A percentile compares a stretch with the other conserved stretches of the same genome.
phyloP scores from a whole-genome alignment of 23 tunicate species.

The Halocynthia roretzi region DNA sequence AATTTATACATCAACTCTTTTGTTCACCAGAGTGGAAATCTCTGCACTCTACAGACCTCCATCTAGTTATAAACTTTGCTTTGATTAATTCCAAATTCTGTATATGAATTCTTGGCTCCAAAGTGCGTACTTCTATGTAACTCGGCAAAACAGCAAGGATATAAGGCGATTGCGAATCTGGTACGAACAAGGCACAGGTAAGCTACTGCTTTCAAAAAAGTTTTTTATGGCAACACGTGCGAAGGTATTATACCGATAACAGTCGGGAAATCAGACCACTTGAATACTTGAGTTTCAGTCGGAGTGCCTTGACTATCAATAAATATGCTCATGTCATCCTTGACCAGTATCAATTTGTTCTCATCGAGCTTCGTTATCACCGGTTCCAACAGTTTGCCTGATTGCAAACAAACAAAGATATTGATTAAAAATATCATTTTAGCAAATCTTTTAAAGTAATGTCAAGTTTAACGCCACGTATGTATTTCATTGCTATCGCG shows the following conservation, averaged over 20 bases:
- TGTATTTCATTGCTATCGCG: too few relatives aligned
- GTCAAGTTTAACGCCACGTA: too few relatives aligned
- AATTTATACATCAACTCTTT: background rate
- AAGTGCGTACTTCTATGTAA: conserved; percentile 73
- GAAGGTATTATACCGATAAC: conserved; percentile 31
- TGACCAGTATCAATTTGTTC: conserved; percentile 47
- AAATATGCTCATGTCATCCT: conserved; percentile 68
- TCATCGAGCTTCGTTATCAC: conserved; percentile 50
- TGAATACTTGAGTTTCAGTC: conserved; percentile 41
- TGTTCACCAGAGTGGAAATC: background rate
- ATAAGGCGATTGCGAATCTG: conserved; percentile 73
- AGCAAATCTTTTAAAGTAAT: too few relatives aligned
- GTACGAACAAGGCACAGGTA: background rate
- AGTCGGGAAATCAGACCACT: conserved; percentile 68
- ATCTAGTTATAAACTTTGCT: conserved; percentile 37
- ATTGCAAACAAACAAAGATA: background rate
- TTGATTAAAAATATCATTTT: background rate
- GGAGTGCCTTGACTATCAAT: conserved; percentile 56
- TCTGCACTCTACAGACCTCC: conserved; percentile 26
- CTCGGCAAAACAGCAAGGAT: conserved; percentile 58
- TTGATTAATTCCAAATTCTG: conserved; percentile 68
- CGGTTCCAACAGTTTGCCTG: conserved; percentile 79
- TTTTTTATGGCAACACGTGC: background rate
- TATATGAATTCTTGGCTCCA: conserved; percentile 59
- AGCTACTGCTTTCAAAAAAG: background rate